phyloP scores from a whole-genome alignment of 2,113 vertebrate species.

The Butorides virescens region DNA sequence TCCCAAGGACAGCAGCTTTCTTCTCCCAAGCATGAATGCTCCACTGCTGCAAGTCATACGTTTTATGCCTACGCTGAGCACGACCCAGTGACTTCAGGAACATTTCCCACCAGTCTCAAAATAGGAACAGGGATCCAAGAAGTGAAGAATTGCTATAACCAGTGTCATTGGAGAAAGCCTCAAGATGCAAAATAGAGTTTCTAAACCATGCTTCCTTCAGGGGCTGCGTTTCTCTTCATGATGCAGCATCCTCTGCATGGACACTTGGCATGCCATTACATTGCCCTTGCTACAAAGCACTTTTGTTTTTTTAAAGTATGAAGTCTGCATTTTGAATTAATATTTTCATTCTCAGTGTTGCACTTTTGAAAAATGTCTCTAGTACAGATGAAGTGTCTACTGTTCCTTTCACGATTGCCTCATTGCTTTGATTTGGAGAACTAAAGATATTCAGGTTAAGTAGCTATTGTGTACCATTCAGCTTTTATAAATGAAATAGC shows the following conservation, averaged over 20 bases:
- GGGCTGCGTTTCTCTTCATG: neutral
- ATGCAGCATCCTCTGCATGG: neutral
- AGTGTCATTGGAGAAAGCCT: neutral
- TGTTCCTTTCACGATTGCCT: slow-evolving; percentile 23
- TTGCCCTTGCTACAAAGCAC: neutral
- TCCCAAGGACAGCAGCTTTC: neutral
- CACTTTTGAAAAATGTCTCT: neutral
- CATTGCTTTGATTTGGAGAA: slow-evolving; percentile 48
- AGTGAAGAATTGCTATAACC: neutral
- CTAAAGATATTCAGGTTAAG: slow-evolving; percentile 41
- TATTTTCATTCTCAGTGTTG: slow-evolving; percentile 9
- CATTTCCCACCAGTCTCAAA: slow-evolving; percentile 32
- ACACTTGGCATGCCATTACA: neutral
- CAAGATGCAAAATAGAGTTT: neutral
- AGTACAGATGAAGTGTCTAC: slow-evolving; percentile 18
- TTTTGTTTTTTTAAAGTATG: neutral
- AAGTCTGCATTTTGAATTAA: neutral
- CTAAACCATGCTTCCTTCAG: neutral
- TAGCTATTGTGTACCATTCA: neutral
- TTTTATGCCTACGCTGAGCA: neutral
- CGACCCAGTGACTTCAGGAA: neutral
- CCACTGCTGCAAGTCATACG: neutral
- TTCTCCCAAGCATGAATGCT: neutral
- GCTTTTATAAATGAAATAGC: slow-evolving; percentile 1
- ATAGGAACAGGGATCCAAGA: slow-evolving; percentile 17